Evolutionary conservation across 1,140 invertebrate species (phyloP).

Genomic region (Diorhabda sublineata): DNA sequence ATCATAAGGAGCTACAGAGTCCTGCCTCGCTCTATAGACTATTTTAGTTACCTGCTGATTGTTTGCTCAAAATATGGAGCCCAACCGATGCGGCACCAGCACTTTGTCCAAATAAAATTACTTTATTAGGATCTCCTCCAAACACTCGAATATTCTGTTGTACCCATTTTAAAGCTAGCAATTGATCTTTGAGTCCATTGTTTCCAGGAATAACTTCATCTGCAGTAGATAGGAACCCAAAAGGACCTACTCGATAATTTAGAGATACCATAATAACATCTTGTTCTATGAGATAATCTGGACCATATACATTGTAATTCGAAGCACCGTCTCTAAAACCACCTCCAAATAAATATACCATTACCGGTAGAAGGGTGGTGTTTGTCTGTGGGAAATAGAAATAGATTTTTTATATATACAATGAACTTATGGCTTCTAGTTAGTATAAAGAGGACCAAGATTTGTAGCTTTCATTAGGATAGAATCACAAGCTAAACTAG

Average conservation of each 20-base stretch:
- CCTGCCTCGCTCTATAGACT: neutral
- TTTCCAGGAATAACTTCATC: conserved; percentile 15
- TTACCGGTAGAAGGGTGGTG: conserved; percentile 10
- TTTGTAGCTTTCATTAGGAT: too few species aligned
- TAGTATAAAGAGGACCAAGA: too few species aligned
- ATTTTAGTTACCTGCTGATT: conserved; percentile 7
- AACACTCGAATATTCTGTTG: conserved; percentile 15
- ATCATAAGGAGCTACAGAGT: neutral
- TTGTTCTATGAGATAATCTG: conserved; percentile 59
- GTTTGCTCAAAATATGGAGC: conserved; percentile 6
- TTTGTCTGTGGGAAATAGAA: neutral
- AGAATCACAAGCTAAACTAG: too few species aligned
- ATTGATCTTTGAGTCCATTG: conserved; percentile 16
- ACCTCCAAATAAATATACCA: conserved; percentile 18
- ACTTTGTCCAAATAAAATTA: conserved; percentile 15
- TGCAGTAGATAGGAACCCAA: conserved; percentile 36
- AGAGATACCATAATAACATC: conserved; percentile 49
- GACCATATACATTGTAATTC: conserved; percentile 45
- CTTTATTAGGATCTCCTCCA: conserved; percentile 11
- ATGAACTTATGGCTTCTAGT: too few species aligned
- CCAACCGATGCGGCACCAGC: conserved; percentile 16
- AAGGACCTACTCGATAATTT: conserved; percentile 48
- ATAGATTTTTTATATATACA: too few species aligned
- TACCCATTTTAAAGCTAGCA: conserved; percentile 14
- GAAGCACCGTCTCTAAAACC: conserved; percentile 13